A percentile compares a stretch with the other conserved stretches of the same genome.
Evolutionary conservation across 2,113 vertebrate genomes (phyloP).

Genomic region (Saccopteryx leptura): DNA sequence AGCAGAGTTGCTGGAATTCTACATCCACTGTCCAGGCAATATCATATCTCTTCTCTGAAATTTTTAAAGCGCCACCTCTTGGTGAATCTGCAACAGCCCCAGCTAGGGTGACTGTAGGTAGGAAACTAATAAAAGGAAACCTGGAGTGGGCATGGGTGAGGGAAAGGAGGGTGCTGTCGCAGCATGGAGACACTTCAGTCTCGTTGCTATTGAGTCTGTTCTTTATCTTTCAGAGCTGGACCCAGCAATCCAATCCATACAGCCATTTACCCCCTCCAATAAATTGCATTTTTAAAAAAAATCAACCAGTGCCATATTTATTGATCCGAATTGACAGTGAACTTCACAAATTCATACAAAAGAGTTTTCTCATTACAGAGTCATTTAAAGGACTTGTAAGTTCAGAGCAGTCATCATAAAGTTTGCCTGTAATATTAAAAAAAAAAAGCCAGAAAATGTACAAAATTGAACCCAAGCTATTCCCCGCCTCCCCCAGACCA

Average conservation of each 20-base stretch:
- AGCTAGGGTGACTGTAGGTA: constrained; percentile 77
- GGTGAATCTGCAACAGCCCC: constrained; percentile 70
- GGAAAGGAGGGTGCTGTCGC: not conserved
- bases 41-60: constrained; percentile 76
- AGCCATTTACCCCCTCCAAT: constrained; percentile 73
- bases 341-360: constrained; percentile 87
- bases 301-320: constrained; percentile 85
- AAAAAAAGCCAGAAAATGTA: constrained; percentile 4
- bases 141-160: constrained; percentile 55
- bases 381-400: constrained; percentile 77
- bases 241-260: constrained; percentile 84
- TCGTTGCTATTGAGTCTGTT: constrained; percentile 70
- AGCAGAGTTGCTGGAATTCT: not conserved
- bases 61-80: constrained; percentile 79
- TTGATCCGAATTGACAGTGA: constrained; percentile 87
- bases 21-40: not conserved
- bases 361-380: constrained; percentile 84
- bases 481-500: not conserved
- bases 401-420: constrained; percentile 77
- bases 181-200: constrained; percentile 65
- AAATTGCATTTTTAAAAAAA: constrained; percentile 84
- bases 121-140: constrained; percentile 68
- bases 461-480: constrained; percentile 21
- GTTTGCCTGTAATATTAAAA: constrained; percentile 47
- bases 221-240: constrained; percentile 86